Conservation (phyloP, 2,113 vertebrate genomes). For the Cyanocitta stelleri region DNA sequence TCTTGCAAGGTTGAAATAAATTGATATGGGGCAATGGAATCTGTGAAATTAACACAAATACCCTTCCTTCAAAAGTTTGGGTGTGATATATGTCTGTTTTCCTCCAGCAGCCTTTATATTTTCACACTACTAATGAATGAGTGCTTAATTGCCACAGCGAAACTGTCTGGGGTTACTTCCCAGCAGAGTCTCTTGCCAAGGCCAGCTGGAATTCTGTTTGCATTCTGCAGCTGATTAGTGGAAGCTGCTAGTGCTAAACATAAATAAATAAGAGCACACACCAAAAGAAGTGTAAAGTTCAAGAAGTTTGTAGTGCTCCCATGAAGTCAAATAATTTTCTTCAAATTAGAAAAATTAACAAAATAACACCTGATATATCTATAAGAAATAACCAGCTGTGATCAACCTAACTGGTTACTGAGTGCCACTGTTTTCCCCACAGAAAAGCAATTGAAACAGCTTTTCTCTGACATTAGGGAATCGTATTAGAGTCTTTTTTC, state of each 20-base stretch:
- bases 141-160: constrained; percentile 14
- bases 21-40: neutral
- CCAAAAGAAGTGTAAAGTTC: neutral
- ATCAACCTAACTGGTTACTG: neutral
- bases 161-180: constrained; percentile 33
- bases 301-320: neutral
- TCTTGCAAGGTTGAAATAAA: neutral
- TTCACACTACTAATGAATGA: constrained; percentile 45
- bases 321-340: constrained; percentile 45
- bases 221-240: constrained; percentile 30
- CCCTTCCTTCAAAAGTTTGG: neutral
- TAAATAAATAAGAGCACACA: neutral
- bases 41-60: neutral
- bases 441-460: neutral
- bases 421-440: neutral
- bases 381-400: neutral
- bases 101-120: neutral
- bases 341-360: constrained; percentile 20
- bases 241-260: constrained; percentile 28
- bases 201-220: constrained; percentile 28
- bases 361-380: constrained; percentile 18
- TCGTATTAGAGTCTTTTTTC: neutral
- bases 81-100: neutral
- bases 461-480: neutral
- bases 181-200: constrained; percentile 24